A percentile compares a stretch with the other conserved stretches of the same genome.
Evolutionary conservation across 2,797 vertebrate species (phyloP).

Genomic region (Hapalemur alaotrensis): DNA sequence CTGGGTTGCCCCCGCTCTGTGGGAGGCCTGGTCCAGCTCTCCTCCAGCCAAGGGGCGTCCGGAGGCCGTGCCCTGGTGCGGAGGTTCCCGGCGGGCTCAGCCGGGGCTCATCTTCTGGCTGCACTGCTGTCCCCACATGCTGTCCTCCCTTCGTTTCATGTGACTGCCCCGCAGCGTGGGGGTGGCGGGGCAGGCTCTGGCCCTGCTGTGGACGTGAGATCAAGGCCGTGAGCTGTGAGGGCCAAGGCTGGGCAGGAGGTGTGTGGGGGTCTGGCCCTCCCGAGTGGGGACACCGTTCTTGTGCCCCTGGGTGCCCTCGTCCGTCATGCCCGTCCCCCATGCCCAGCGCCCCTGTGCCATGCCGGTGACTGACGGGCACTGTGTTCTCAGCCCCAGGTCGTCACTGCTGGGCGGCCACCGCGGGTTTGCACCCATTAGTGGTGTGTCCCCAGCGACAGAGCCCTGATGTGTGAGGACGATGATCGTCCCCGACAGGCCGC

Average conservation of each 20-base stretch:
- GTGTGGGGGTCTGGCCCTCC: background rate
- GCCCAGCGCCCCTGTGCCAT: background rate
- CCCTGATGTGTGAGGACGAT: background rate
- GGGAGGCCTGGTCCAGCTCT: background rate
- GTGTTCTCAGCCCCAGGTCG: background rate
- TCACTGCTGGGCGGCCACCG: accelerated
- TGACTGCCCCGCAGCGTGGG: accelerated
- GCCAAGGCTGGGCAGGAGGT: background rate
- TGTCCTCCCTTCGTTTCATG: accelerated
- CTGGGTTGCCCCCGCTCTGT: no score
- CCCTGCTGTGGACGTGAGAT: background rate
- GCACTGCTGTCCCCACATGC: accelerated
- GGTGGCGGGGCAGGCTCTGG: background rate
- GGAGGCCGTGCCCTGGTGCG: accelerated
- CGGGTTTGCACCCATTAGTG: background rate
- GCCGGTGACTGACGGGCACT: background rate
- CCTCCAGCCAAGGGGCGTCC: accelerated
- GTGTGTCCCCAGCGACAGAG: background rate
- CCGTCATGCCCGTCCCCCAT: background rate
- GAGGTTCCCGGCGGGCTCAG: background rate
- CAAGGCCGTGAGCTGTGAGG: accelerated
- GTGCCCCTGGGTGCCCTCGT: accelerated
- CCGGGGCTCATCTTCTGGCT: no score
- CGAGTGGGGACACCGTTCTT: accelerated
- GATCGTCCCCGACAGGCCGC: conserved; percentile 12